Evolutionary conservation across 2,113 vertebrate species (phyloP), one percentile per base, ranked within the genome.

Genomic region (Miniopterus natalensis): DNA sequence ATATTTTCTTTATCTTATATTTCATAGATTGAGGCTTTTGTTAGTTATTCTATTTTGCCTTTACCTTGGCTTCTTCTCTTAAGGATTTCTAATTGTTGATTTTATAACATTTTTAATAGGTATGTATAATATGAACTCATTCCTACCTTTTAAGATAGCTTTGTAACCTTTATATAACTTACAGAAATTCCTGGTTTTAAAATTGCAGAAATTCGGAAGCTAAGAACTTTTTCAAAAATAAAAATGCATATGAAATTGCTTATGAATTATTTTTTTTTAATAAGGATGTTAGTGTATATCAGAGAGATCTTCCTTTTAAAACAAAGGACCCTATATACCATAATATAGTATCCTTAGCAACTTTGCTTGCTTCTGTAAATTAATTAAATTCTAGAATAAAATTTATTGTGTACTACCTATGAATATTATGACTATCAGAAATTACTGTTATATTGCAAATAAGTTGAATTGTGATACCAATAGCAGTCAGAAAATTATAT

Each of bases 351-450:
- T 6, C 77, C 6, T 75, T n/a, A 71, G 17, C 20, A 86, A 47
- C 40, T 77, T 94, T 59, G n/a, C 68, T 42, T 85, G 25, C 23
- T 79, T 95, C 65, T 88, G 20, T 90, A 93, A 81, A 45, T 88
- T 45, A n/a, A 45, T n/a, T 15, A 75, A 57, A 3, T 90, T 89
- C 65, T 93, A 78, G 59, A 77, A 66, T 92, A 91, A 74, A 88
- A 92, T 68, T 65, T 77, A 29, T 29, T 80, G 15, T 90, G 11
- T 86, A 8, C 47, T 81, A 47, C 59, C 29, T 88, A 66, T 84
- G 12, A 85, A 74, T 84, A 84, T 57, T 81, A 66, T 78, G 88
- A 75, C 55, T 36, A 68, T 88, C 14, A 57, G 49, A 85, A 90
- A 86, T 90, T 78, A 25, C 36, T 86, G 2, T 51, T 74, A 18